phyloP scores from a whole-genome alignment of 2,113 vertebrate genomes.

The Gallinago paraguaiae region DNA sequence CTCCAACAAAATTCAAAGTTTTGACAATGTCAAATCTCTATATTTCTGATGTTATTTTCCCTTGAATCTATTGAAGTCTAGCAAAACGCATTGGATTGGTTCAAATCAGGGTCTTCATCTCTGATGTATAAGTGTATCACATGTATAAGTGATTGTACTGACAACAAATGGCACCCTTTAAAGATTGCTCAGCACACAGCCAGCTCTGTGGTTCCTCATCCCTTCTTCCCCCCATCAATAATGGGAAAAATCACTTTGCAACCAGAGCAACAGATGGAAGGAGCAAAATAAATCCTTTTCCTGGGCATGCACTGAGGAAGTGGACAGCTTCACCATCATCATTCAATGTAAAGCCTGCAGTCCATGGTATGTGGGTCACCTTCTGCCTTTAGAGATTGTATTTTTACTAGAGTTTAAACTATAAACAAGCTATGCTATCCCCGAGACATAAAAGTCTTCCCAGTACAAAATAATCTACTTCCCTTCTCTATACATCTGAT shows the following conservation, averaged over 20 bases:
- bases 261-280: not conserved
- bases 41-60: not conserved
- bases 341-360: not conserved
- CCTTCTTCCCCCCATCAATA: not conserved
- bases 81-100: not conserved
- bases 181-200: not conserved
- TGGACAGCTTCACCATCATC: not conserved
- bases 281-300: not conserved
- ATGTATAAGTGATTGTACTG: accelerated
- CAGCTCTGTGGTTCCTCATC: not conserved
- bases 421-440: not conserved
- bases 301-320: not conserved
- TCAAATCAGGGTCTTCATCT: not conserved
- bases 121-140: not conserved
- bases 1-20: not conserved
- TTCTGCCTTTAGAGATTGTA: not conserved
- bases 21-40: not conserved
- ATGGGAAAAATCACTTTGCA: not conserved
- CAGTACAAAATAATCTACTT: not conserved
- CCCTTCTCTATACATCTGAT: not conserved
- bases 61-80: not conserved
- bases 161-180: not conserved
- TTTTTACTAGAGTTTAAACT: not conserved
- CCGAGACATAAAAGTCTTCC: not conserved
- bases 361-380: not conserved